Percentiles rank a stretch among this genome's conserved stretches.
phyloP scores from a whole-genome alignment of 2,888 invertebrate species.

The Campoplex nolae region DNA sequence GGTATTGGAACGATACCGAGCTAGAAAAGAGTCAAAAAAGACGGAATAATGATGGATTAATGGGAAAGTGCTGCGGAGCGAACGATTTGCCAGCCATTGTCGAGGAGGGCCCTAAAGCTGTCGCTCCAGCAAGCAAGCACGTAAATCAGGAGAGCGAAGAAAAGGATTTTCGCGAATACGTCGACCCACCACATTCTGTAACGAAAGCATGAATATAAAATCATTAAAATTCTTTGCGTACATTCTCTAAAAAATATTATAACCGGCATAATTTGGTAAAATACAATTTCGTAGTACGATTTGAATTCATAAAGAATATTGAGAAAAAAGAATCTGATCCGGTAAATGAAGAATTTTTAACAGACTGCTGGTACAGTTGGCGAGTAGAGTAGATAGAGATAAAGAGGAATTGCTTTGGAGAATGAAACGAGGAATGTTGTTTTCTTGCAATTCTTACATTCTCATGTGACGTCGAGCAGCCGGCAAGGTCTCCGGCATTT shows the following conservation, averaged over 20 bases:
- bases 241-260: too few relatives aligned
- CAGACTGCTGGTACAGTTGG: too few relatives aligned
- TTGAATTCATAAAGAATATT: too few relatives aligned
- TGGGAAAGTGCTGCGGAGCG: constrained; percentile 64
- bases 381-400: constrained; percentile 26
- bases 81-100: constrained; percentile 71
- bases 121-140: constrained; percentile 79
- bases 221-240: neutral
- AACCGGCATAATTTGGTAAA: too few relatives aligned
- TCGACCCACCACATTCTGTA: constrained; percentile 96
- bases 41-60: constrained; percentile 55
- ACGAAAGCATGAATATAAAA: neutral
- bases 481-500: constrained; percentile 92
- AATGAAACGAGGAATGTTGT: neutral
- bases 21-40: constrained; percentile 49
- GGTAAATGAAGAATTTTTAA: too few relatives aligned
- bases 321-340: too few relatives aligned
- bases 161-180: constrained; percentile 89
- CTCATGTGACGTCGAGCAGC: constrained; percentile 92
- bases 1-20: constrained; percentile 67
- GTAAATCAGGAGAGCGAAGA: constrained; percentile 88
- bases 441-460: constrained; percentile 87
- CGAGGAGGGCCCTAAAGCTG: constrained; percentile 78
- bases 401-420: constrained; percentile 36
- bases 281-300: too few relatives aligned